Percentiles rank a stretch among this genome's conserved stretches.
These are phyloP conservation scores for Dicroscelio sp. DNA, from an alignment of 2,888 invertebrate species.

Conservation along the genomic window DNA sequence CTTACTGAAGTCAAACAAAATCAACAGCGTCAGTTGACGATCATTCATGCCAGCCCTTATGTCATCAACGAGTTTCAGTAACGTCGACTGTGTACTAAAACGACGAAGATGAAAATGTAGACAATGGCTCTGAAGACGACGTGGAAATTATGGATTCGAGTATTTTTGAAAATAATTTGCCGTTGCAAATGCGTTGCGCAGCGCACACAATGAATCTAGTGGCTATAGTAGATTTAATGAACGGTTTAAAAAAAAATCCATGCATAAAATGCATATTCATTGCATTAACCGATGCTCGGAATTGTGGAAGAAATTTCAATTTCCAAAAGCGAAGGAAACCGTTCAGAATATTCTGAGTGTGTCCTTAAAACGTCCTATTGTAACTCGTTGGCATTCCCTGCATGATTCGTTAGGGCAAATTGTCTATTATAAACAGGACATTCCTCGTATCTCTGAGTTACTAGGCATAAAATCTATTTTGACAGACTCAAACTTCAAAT, in stretches of 20 bases:
- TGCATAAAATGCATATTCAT: neutral
- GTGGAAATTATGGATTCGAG: neutral
- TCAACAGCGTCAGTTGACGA: too few relatives aligned
- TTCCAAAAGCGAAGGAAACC: constrained; percentile 7
- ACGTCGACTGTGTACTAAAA: neutral
- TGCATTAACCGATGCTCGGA: constrained; percentile 20
- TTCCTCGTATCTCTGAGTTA: neutral
- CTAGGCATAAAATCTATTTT: neutral
- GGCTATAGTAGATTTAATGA: neutral
- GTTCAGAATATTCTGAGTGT: neutral
- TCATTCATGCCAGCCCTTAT: too few relatives aligned
- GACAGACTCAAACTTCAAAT: constrained; percentile 12
- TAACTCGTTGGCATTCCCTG: constrained; percentile 15
- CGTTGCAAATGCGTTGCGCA: neutral
- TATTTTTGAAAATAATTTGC: neutral
- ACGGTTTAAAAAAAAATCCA: neutral
- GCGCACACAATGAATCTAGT: neutral
- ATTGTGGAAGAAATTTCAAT: constrained; percentile 30
- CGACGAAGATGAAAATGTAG: neutral
- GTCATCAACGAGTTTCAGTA: too few relatives aligned
- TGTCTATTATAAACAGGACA: neutral
- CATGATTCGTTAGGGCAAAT: constrained; percentile 25
- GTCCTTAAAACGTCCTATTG: neutral
- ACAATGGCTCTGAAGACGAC: too few relatives aligned
- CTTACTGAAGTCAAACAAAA: too few relatives aligned